Evolutionary conservation across 23 tunicate species (phyloP), one percentile per base, ranked within the genome.

Genomic region (Styela clava): DNA sequence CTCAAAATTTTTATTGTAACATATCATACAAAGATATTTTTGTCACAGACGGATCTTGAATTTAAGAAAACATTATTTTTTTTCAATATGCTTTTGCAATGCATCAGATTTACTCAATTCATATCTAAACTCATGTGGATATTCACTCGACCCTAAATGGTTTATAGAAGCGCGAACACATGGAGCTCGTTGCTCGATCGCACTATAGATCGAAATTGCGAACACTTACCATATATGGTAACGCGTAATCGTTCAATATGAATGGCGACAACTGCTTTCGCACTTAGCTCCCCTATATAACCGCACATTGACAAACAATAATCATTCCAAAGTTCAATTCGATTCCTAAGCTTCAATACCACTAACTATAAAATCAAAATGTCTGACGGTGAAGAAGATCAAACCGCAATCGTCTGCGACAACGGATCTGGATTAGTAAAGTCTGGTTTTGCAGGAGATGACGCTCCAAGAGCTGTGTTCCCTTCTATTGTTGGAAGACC

Each of bases 391-490:
- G 56, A 44, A 44, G 56, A 44, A 44, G 56, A 44, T 44, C 56
- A 44, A 44, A 44, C 56, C 56, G 56, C 56, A 44, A 44, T 44
- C 12, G 56, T 44, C 56, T 44, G 56, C 56, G 56, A 44, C 56
- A 44, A 44, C 56, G 56, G 56, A 44, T 44, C 56, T 5, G 74
- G 74, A 69, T 30, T 69, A 31, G 33, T 33, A 2, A 69, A 69
- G 34, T 33, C 34, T 24, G 74, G 74, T 2, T 69, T 16, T 2
- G 74, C 74, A 19, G 74, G 29, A 69, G 74, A 69, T 69, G 74
- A 69, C 74, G 74, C 74, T 23, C 74, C 74, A 16, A 24, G 74
- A 69, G 74, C 74, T 20, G 74, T 69, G 56, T 44, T 44, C 56
- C 56, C 56, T 44, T 44, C 56, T 12, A 44, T 44, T 44, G 56